Percentiles rank a stretch among this genome's conserved stretches.
Evolutionary conservation across 2,888 invertebrate species (phyloP).

Genomic region (Leucophenga maculata): DNA sequence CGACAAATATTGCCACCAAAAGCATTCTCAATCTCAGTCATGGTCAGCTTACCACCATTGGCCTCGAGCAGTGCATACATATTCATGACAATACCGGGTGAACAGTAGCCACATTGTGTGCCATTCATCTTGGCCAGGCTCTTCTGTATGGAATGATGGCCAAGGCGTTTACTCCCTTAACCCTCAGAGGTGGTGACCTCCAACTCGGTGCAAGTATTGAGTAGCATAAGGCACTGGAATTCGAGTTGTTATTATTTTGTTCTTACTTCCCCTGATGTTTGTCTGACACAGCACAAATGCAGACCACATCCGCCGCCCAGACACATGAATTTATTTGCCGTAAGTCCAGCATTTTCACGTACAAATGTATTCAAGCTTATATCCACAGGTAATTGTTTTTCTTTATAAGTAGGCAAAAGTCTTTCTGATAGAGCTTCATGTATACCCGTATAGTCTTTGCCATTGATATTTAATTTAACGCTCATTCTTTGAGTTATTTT

Average conservation of each 20-base stretch:
- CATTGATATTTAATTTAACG: slow-evolving; percentile 60
- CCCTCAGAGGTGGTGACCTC: slow-evolving; percentile 81
- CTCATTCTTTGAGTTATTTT: slow-evolving; percentile 47
- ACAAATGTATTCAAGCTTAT: slow-evolving; percentile 76
- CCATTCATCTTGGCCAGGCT: slow-evolving; percentile 78
- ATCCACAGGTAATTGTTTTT: slow-evolving; percentile 65
- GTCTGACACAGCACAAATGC: slow-evolving; percentile 74
- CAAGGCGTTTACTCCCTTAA: slow-evolving; percentile 76
- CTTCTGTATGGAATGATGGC: slow-evolving; percentile 79
- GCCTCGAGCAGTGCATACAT: slow-evolving; percentile 75
- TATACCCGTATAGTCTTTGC: slow-evolving; percentile 53
- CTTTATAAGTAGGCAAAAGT: slow-evolving; percentile 42
- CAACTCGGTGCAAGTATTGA: slow-evolving; percentile 78
- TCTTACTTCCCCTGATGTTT: slow-evolving; percentile 61
- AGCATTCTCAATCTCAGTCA: slow-evolving; percentile 79
- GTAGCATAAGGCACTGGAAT: slow-evolving; percentile 77
- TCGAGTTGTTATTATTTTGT: not conserved
- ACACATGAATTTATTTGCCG: slow-evolving; percentile 80
- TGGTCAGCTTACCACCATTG: slow-evolving; percentile 73
- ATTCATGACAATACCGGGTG: slow-evolving; percentile 83
- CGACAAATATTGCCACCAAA: slow-evolving; percentile 84
- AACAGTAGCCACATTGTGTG: slow-evolving; percentile 82
- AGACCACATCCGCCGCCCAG: slow-evolving; percentile 80
- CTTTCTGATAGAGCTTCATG: not conserved
- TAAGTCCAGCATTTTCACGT: slow-evolving; percentile 74